Conservation (phyloP, 2,113 vertebrate genomes). For the Phrynocephalus versicolor region DNA sequence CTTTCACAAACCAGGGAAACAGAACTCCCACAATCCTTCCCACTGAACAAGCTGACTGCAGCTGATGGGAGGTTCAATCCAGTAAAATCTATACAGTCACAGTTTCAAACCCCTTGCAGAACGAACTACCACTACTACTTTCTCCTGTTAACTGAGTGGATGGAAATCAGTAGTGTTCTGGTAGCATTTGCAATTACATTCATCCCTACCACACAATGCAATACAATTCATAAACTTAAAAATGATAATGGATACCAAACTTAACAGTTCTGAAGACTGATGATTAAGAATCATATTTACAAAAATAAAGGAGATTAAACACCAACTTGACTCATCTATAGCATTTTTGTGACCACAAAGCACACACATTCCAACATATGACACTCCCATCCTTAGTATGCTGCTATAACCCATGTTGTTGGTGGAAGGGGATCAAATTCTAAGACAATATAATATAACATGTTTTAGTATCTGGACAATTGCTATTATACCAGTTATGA, state of each 20-base stretch:
- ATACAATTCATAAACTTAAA: neutral
- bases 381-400: neutral
- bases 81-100: neutral
- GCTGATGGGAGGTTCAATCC: neutral
- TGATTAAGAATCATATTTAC: no score
- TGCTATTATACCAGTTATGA: neutral
- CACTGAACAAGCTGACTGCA: neutral
- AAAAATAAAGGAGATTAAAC: no score
- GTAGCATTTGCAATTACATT: neutral
- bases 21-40: neutral
- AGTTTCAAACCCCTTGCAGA: neutral
- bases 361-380: neutral
- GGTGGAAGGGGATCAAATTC: no score
- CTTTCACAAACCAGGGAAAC: no score
- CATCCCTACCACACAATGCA: neutral
- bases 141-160: neutral
- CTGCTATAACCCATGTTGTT: no score
- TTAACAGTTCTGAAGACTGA: neutral
- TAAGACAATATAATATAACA: no score
- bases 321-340: no score
- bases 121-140: neutral
- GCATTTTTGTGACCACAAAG: neutral
- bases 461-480: no score
- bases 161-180: neutral
- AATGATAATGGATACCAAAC: no score